Conservation (phyloP, 2,113 vertebrate species). For the Sminthopsis crassicaudata region DNA sequence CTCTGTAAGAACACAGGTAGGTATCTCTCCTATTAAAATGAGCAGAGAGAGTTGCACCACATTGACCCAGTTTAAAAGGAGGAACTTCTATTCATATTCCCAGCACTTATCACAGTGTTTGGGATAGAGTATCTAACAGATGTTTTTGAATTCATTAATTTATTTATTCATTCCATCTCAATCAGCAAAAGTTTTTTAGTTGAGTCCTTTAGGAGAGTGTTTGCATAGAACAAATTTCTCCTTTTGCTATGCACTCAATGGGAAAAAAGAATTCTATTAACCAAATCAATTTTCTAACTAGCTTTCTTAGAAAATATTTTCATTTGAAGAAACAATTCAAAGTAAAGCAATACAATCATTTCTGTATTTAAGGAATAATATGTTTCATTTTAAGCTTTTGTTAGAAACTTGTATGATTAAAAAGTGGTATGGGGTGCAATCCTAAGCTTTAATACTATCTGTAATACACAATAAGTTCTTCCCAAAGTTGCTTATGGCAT, state of each 20-base stretch:
- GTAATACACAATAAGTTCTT: neutral
- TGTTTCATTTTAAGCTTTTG: slow-evolving; percentile 17
- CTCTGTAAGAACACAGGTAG: neutral
- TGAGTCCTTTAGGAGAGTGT: neutral
- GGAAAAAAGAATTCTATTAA: neutral
- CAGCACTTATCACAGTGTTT: neutral
- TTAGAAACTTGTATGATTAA: slow-evolving; percentile 10
- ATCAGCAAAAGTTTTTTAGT: slow-evolving; percentile 2
- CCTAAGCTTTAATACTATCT: neutral
- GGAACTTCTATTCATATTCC: neutral
- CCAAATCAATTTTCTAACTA: slow-evolving; percentile 13
- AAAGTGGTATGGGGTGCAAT: neutral
- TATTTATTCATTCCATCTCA: neutral
- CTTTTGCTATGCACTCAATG: neutral
- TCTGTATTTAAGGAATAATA: slow-evolving; percentile 26
- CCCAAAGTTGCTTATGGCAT: neutral
- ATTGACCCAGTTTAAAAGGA: neutral
- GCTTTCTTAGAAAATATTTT: slow-evolving; percentile 21
- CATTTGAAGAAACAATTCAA: neutral
- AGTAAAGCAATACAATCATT: neutral
- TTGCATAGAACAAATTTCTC: neutral
- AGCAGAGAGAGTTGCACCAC: neutral
- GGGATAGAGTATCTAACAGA: neutral
- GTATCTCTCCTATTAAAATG: neutral
- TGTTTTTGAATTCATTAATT: neutral